These are phyloP conservation scores for Larimichthys crocea DNA, from an alignment of 2,113 vertebrate species.

Conservation along the genomic window DNA sequence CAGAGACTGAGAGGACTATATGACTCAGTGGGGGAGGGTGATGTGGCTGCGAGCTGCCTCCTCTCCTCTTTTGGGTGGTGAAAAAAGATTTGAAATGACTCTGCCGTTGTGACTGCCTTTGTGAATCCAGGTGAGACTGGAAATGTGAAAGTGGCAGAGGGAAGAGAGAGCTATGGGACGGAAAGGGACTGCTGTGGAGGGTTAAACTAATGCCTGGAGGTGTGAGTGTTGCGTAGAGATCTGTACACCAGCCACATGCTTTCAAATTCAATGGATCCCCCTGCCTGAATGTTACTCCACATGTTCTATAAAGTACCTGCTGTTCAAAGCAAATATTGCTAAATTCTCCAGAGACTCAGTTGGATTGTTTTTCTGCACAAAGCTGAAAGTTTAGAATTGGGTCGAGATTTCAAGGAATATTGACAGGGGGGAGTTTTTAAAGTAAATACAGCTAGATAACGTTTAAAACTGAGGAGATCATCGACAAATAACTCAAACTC, in stretches of 20 bases:
- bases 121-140: constrained; percentile 1
- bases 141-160: neutral
- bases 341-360: neutral
- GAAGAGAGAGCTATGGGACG: neutral
- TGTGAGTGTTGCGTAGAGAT: neutral
- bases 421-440: neutral
- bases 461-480: neutral
- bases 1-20: neutral
- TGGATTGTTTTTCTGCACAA: neutral
- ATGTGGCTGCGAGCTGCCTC: neutral
- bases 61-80: constrained; percentile 1
- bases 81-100: neutral
- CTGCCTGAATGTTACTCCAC: neutral
- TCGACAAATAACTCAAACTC: neutral
- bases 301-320: constrained; percentile 4
- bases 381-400: neutral
- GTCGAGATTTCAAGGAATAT: neutral
- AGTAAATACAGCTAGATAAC: neutral
- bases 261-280: neutral
- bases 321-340: constrained; percentile 10
- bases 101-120: neutral
- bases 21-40: neutral
- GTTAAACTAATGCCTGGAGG: neutral
- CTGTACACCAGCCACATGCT: neutral
- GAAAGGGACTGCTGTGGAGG: neutral